Base-by-base conservation (phyloP, 1,140 invertebrate species). In the Eurosta solidaginis region DNA sequence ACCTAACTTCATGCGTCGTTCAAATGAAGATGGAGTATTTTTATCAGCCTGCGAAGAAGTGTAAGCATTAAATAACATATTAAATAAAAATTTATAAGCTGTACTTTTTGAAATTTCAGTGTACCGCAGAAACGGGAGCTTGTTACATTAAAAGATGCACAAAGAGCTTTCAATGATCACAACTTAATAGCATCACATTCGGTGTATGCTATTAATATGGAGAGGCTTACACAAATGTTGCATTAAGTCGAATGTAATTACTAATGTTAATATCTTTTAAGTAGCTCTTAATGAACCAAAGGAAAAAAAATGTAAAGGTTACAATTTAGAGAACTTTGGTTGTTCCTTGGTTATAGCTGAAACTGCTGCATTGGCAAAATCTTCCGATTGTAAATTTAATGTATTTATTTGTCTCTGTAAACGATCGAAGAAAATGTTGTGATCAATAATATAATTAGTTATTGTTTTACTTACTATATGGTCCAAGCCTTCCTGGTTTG, bases 311-410 rank as follows among this genome's bases (percentile, higher is more conserved):
- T 47, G 3, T 4, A 47, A 14, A 49, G 27, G 17, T 36, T 91
- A 95, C 20, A 94, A 89, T 87, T 95, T 94, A 40, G 93, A 91
- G 88, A 93, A 95, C 27, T 90, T 87, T 20, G 93, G 90, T 82
- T 90, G 87, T 63, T 91, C 90, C 88, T 96, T 97, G 3, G 92
- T 92, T 36, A 93, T 91, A 74, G 90, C 89, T 27, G 94, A 93
- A 81, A 93, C 92, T 3, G 92, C 92, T 29, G 96, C 92, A 85
- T 94, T 96, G 50, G 93, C 88, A 78, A 98, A 91, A 89, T 99
- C 97, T 89, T 98, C 96, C 85, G 95, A 97, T 88, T 97, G 97
- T 47, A 98, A 87, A 91, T 96, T 93, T 17, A 90, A 85, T 88
- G 94, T 93, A 89, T 98, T 98, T 86, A 93, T 91, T 42, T 91